Percentiles rank a stretch among this genome's conserved stretches.
These are phyloP conservation scores for Clamator glandarius DNA, from an alignment of 2,797 vertebrate genomes.

Conservation along the genomic window DNA sequence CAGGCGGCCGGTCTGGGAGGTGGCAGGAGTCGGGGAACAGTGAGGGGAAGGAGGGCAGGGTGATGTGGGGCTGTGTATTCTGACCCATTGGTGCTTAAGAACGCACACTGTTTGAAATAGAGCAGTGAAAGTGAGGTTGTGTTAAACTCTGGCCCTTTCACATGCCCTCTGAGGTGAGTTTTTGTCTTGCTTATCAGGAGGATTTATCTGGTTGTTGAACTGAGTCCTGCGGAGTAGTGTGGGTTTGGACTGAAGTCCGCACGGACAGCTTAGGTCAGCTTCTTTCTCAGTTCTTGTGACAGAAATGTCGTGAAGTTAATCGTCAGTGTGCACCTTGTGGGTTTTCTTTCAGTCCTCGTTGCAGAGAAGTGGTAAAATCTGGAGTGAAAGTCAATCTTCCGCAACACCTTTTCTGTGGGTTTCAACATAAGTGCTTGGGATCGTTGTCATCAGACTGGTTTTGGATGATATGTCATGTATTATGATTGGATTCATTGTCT, in stretches of 20 bases:
- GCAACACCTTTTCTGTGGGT: not conserved
- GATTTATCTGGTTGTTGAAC: not conserved
- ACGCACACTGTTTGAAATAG: rapidly evolving
- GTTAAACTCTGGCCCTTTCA: not conserved
- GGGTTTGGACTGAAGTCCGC: rapidly evolving
- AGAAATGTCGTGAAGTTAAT: not conserved
- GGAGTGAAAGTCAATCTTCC: not conserved
- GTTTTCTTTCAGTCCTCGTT: not conserved
- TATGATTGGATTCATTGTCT: rapidly evolving
- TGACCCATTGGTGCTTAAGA: not conserved
- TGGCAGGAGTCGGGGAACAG: not conserved
- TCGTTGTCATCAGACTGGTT: not conserved
- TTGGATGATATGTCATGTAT: not conserved
- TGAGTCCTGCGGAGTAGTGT: rapidly evolving
- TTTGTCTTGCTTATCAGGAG: not conserved
- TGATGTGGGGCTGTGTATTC: not conserved
- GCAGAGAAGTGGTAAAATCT: not conserved
- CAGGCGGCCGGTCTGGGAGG: not conserved
- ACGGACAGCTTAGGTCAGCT: too few relatives aligned
- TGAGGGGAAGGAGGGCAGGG: not conserved
- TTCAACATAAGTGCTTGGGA: not conserved
- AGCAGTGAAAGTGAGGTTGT: not conserved
- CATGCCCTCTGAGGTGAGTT: not conserved
- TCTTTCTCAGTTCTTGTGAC: not conserved
- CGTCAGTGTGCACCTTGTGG: rapidly evolving